These are phyloP conservation scores for Musca vetustissima DNA, from an alignment of 1,140 invertebrate species.

Conservation along the genomic window DNA sequence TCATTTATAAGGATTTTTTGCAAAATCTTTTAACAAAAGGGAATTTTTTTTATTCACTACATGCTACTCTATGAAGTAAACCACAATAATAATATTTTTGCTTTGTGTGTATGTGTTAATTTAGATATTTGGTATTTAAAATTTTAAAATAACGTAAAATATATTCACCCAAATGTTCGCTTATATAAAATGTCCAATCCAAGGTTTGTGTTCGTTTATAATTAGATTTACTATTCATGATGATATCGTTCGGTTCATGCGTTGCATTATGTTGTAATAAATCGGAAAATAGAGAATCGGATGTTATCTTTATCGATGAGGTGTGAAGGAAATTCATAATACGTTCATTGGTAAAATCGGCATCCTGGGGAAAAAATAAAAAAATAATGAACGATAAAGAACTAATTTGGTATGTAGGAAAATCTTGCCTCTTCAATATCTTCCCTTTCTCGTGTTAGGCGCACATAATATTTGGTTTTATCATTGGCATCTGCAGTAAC, in stretches of 20 bases:
- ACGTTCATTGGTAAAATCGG: constrained; percentile 46
- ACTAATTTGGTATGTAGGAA: too few species aligned
- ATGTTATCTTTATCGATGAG: constrained; percentile 30
- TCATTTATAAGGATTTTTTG: too few species aligned
- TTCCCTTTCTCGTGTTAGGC: constrained; percentile 29
- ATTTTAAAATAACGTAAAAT: constrained; percentile 48
- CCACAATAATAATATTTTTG: too few species aligned
- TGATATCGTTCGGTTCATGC: too few species aligned
- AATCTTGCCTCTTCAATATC: constrained; percentile 44
- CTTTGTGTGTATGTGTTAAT: too few species aligned
- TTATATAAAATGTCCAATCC: constrained; percentile 50
- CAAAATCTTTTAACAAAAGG: too few species aligned
- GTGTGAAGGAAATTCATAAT: constrained; percentile 47
- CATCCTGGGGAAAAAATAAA: constrained; percentile 36
- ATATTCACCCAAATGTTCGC: constrained; percentile 42
- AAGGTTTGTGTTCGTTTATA: constrained; percentile 34
- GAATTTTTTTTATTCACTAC: too few species aligned
- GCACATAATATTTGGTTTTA: constrained; percentile 40
- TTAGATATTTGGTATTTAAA: constrained; percentile 17
- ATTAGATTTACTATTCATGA: constrained; percentile 31
- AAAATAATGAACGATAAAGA: neutral
- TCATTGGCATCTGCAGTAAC: constrained; percentile 40
- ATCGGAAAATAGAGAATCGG: constrained; percentile 38
- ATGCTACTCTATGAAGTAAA: too few species aligned
- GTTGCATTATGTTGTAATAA: constrained; percentile 34